phyloP scores from a whole-genome alignment of 2,797 vertebrate species.

The Enteromius radiatus region DNA sequence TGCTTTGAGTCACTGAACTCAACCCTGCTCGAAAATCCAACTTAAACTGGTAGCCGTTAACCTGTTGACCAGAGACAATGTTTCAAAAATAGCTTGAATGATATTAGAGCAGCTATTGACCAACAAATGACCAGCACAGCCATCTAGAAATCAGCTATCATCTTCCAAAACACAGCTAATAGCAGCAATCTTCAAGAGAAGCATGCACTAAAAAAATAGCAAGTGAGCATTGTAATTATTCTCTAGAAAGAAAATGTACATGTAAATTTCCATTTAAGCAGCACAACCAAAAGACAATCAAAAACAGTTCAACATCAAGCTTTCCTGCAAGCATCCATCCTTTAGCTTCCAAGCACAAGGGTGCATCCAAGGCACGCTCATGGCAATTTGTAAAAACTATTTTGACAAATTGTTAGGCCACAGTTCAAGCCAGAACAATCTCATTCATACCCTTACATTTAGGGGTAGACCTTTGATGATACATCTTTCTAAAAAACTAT shows the following conservation, averaged over 20 bases:
- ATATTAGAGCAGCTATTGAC: not conserved
- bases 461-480: not conserved
- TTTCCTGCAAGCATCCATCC: not conserved
- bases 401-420: not conserved
- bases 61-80: not conserved
- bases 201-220: not conserved
- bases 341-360: not conserved
- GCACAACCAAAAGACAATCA: not conserved
- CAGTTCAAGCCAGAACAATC: not conserved
- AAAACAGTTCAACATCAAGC: not conserved
- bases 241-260: not conserved
- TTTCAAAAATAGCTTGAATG: not conserved
- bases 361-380: not conserved
- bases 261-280: not conserved
- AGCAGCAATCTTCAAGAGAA: not conserved
- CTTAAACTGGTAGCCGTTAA: not conserved
- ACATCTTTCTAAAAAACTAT: not conserved
- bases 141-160: not conserved
- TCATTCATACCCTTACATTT: not conserved
- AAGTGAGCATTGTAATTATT: not conserved
- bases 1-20: not conserved
- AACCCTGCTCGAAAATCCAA: not conserved
- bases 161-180: not conserved
- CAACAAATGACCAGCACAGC: not conserved
- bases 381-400: not conserved